phyloP scores from a whole-genome alignment of 2,113 vertebrate species.

The Miniopterus natalensis region DNA sequence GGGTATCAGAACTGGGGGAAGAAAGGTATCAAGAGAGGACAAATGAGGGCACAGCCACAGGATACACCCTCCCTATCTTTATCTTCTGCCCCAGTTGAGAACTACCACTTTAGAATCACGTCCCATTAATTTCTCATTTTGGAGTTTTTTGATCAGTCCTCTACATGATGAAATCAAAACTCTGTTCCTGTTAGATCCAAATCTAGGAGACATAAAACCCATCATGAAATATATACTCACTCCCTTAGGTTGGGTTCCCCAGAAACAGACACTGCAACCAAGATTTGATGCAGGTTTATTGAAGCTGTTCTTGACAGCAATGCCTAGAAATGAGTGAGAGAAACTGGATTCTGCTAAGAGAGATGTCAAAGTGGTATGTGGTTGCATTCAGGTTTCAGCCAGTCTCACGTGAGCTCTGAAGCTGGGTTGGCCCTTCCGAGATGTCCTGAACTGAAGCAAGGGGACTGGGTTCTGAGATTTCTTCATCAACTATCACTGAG shows the following conservation, averaged over 20 bases:
- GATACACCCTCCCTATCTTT: background rate
- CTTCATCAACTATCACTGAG: background rate
- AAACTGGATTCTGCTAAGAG: background rate
- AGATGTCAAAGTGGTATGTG: background rate
- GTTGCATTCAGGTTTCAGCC: background rate
- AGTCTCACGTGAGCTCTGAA: background rate
- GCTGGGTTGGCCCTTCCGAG: background rate
- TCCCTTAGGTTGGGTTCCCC: background rate
- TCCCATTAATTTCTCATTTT: conserved; percentile 16
- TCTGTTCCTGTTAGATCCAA: conserved; percentile 22
- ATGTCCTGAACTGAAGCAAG: background rate
- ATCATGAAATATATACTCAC: background rate
- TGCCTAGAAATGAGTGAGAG: background rate
- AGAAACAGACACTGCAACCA: conserved; percentile 3
- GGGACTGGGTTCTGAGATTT: background rate
- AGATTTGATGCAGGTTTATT: conserved; percentile 22
- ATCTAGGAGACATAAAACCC: background rate
- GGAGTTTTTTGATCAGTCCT: background rate
- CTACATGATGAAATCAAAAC: conserved; percentile 13
- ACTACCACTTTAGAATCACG: background rate
- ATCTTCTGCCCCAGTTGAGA: background rate
- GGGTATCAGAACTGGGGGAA: background rate
- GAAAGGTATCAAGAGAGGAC: background rate
- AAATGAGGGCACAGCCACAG: background rate
- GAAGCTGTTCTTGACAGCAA: background rate